Evolutionary conservation across 2,113 vertebrate species (phyloP).

Genomic region (Dromiciops gliroides): DNA sequence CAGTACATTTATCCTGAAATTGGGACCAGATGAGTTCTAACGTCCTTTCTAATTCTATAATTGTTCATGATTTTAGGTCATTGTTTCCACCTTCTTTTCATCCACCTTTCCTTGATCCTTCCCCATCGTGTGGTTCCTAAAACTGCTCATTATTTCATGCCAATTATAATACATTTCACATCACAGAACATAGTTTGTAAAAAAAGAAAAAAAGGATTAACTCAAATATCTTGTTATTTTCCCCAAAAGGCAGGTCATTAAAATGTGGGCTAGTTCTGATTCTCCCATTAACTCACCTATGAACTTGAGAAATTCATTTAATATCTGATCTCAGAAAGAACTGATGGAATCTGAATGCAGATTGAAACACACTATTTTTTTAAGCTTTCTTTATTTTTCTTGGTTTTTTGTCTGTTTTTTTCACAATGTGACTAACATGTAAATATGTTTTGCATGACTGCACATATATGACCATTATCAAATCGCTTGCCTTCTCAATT

Average conservation of each 20-base stretch:
- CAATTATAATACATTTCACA: background rate
- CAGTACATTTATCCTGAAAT: constrained; percentile 14
- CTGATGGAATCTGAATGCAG: background rate
- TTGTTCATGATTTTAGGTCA: background rate
- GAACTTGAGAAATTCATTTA: background rate
- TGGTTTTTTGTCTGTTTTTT: background rate
- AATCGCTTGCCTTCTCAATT: background rate
- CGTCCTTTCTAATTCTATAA: constrained; percentile 3
- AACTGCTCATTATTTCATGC: background rate
- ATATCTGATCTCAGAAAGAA: background rate
- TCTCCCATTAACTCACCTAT: background rate
- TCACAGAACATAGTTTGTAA: background rate
- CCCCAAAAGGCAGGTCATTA: background rate
- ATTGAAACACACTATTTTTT: background rate
- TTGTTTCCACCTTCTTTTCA: background rate
- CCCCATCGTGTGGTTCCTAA: background rate
- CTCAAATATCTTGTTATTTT: background rate
- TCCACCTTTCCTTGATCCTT: background rate
- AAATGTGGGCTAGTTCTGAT: background rate
- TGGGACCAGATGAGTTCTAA: constrained; percentile 32
- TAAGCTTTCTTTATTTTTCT: background rate
- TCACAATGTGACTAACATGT: background rate
- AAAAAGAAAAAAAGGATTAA: background rate
- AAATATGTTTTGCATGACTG: background rate
- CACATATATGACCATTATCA: background rate